phyloP scores from a whole-genome alignment of 2,888 invertebrate genomes.

The Reticulitermes lucifugus region DNA sequence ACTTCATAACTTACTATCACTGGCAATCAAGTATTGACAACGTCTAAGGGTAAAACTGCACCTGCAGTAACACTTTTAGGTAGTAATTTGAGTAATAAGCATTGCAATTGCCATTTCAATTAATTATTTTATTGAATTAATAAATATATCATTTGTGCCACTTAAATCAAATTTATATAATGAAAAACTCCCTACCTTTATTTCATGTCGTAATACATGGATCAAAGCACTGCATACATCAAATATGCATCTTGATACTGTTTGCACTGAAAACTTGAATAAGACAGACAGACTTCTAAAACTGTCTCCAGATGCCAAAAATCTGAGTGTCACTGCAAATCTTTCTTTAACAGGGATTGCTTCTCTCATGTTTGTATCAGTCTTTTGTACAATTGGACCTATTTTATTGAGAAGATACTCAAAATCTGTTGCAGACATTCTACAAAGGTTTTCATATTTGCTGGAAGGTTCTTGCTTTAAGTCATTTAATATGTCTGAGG shows the following conservation, averaged over 20 bases:
- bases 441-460: slow-evolving; percentile 3
- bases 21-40: too few relatives aligned
- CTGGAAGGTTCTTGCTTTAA: too few relatives aligned
- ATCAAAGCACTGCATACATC: slow-evolving; percentile 9
- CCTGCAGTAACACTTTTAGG: too few relatives aligned
- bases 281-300: background rate
- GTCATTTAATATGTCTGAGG: too few relatives aligned
- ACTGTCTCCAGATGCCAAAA: slow-evolving; percentile 13
- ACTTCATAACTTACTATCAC: too few relatives aligned
- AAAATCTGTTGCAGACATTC: background rate
- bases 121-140: too few relatives aligned
- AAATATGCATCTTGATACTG: background rate
- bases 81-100: too few relatives aligned
- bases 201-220: background rate
- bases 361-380: background rate
- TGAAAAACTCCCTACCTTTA: too few relatives aligned
- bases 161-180: too few relatives aligned
- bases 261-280: slow-evolving; percentile 5
- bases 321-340: background rate
- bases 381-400: background rate
- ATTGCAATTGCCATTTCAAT: slow-evolving; percentile 56
- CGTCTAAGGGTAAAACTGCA: too few relatives aligned
- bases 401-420: background rate
- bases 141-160: too few relatives aligned
- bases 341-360: slow-evolving; percentile 3